Evolutionary conservation across 2,113 vertebrate genomes (phyloP).

Genomic region (Rhadina sibilatrix): DNA sequence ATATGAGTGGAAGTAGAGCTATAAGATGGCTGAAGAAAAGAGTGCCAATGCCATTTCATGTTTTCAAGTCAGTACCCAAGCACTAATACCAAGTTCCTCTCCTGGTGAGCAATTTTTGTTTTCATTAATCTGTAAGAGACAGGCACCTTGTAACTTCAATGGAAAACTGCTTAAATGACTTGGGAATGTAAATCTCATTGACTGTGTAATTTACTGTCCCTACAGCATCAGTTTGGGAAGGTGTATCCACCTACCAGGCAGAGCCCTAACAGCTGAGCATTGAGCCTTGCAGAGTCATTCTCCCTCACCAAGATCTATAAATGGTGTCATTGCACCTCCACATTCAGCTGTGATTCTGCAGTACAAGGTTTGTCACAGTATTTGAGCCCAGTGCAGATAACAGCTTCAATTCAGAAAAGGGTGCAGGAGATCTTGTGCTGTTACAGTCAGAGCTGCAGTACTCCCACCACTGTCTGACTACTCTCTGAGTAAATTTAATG

Average conservation of each 20-base stretch:
- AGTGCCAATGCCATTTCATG: not conserved
- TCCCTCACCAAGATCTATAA: not conserved
- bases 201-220: not conserved
- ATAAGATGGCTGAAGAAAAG: not conserved
- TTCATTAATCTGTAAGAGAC: not conserved
- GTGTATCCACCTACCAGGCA: not conserved
- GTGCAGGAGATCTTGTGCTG: not conserved
- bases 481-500: not conserved
- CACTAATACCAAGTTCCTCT: not conserved
- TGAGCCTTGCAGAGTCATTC: not conserved
- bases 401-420: not conserved
- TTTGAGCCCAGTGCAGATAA: not conserved
- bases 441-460: not conserved
- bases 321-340: not conserved
- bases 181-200: not conserved
- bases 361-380: not conserved
- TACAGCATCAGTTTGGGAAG: not conserved
- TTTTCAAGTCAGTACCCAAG: not conserved
- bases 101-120: not conserved
- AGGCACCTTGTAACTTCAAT: not conserved
- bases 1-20: not conserved
- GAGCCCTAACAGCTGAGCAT: not conserved
- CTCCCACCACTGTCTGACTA: not conserved
- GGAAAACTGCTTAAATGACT: not conserved
- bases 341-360: not conserved